Evolutionary conservation across 1,140 invertebrate genomes (phyloP).

Genomic region (Holcopasites calliopsidis): DNA sequence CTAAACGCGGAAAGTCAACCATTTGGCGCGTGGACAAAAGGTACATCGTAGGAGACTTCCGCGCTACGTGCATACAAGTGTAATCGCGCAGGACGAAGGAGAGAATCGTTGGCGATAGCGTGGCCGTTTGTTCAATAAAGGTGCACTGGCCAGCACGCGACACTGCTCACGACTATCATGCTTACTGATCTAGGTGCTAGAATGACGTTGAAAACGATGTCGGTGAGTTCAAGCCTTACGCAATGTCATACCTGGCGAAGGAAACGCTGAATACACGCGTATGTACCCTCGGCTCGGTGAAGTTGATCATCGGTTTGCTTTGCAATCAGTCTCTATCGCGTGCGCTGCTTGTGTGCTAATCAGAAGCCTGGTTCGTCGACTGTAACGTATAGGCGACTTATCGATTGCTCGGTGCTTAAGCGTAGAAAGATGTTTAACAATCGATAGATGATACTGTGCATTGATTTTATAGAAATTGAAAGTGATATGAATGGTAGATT

Average conservation of each 20-base stretch:
- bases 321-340: slow-evolving; percentile 2
- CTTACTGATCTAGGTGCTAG: slow-evolving; percentile 37
- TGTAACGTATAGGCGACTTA: not conserved
- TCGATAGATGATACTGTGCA: no score
- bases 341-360: slow-evolving; percentile 26
- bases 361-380: slow-evolving; percentile 29
- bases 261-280: slow-evolving; percentile 24
- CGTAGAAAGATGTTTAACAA: no score
- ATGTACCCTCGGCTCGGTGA: slow-evolving; percentile 15
- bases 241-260: slow-evolving; percentile 20
- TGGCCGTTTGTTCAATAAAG: slow-evolving; percentile 52
- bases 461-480: no score
- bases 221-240: slow-evolving; percentile 37
- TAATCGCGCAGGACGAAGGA: slow-evolving; percentile 3
- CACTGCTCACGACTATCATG: slow-evolving; percentile 40
- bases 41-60: slow-evolving; percentile 12
- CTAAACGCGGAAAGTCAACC: not conserved
- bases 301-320: slow-evolving; percentile 22
- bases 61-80: slow-evolving; percentile 29
- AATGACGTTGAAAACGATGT: slow-evolving; percentile 35
- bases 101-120: slow-evolving; percentile 39
- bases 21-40: not conserved
- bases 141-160: not conserved
- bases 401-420: no score
- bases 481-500: no score